phyloP scores from a whole-genome alignment of 2,797 vertebrate genomes.

The Pogonophryne albipinna region DNA sequence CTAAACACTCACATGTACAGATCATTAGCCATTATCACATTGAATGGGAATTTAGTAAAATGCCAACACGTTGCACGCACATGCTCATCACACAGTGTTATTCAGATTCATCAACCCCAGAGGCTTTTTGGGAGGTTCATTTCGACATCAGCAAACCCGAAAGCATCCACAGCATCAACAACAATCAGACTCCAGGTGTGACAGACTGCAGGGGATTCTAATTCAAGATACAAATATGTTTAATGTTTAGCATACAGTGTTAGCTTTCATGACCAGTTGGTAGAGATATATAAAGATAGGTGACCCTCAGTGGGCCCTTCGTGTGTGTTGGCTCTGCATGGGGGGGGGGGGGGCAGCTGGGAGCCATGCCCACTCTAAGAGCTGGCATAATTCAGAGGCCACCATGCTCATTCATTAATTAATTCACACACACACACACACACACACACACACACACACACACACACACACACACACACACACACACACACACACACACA shows the following conservation, averaged over 20 bases:
- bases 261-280: not conserved
- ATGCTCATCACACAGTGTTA: not conserved
- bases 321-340: conserved; percentile 5
- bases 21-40: too few relatives aligned
- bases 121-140: not conserved
- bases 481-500: too few relatives aligned
- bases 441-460: too few relatives aligned
- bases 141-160: not conserved
- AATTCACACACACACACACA: not conserved
- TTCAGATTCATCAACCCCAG: conserved; percentile 7
- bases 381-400: conserved; percentile 25
- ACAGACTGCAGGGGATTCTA: not conserved
- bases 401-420: conserved; percentile 31
- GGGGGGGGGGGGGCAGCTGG: conserved; percentile 39
- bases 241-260: too few relatives aligned
- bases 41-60: too few relatives aligned
- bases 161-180: not conserved
- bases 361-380: conserved; percentile 24
- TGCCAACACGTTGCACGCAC: too few relatives aligned
- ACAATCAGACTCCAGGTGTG: not conserved
- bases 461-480: too few relatives aligned
- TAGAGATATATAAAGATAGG: not conserved
- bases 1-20: too few relatives aligned
- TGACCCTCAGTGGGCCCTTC: not conserved
- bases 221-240: not conserved